phyloP scores from a whole-genome alignment of 1,140 invertebrate species.

The Tetramorium alpestre region DNA sequence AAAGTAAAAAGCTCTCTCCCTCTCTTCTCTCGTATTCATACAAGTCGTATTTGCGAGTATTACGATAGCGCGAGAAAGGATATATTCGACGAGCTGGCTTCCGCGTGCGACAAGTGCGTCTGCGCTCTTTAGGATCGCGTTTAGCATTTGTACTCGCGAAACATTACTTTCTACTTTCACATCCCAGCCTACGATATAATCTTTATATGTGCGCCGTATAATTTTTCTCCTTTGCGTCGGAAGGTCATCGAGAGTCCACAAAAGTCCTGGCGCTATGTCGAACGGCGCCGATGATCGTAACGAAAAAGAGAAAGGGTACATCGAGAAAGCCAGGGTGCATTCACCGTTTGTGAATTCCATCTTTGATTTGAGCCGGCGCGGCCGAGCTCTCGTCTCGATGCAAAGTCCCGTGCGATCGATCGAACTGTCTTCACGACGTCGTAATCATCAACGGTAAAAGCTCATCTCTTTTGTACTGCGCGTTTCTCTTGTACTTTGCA shows the following conservation, averaged over 20 bases:
- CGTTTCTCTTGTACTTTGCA: no score
- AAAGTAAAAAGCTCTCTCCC: no score
- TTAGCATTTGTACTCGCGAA: slow-evolving; percentile 24
- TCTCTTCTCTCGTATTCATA: no score
- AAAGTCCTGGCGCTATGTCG: background rate
- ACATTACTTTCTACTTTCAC: slow-evolving; percentile 70
- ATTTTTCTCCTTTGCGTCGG: background rate
- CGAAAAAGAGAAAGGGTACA: slow-evolving; percentile 26
- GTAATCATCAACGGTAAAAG: no score
- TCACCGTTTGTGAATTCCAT: background rate
- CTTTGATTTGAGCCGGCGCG: background rate
- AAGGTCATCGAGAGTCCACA: slow-evolving; percentile 23
- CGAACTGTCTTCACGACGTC: no score
- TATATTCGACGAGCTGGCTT: background rate
- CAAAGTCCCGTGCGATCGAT: no score
- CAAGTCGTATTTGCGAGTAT: no score
- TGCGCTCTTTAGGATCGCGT: background rate
- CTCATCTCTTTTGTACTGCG: no score
- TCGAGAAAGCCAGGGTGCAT: slow-evolving; percentile 43
- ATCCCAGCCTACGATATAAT: slow-evolving; percentile 29
- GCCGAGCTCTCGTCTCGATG: no score
- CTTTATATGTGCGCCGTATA: background rate
- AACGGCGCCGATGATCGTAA: background rate
- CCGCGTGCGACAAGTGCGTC: slow-evolving; percentile 53
- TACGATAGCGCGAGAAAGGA: background rate